Evolutionary conservation across 1,140 invertebrate species (phyloP), one percentile per base, ranked within the genome.

Genomic region (Drosophila sproati): DNA sequence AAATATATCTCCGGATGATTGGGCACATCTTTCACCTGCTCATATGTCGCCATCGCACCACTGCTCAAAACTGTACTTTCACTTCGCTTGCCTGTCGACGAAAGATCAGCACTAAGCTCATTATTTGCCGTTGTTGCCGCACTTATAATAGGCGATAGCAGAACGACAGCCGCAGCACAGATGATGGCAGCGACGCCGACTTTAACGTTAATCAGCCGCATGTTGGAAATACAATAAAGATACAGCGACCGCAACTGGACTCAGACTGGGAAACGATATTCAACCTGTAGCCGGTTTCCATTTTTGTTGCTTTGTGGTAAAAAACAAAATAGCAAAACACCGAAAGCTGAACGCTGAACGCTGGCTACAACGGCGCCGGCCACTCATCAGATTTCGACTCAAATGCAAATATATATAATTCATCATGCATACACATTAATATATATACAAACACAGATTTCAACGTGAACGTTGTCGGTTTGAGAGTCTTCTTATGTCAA

Each of bases 11-110:
- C 93, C 10, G 82, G 90, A 61, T 93, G 91, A 61, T 91, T 76
- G 71, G 91, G 92, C 12, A 94, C 90, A 77, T 93, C 92, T 76
- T 93, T 93, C 12, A 94, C 93, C 68, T 94, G 92, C n/a, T 94
- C 92, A 78, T 93, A 94, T 32, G 93, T 93, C 31, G 93, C 93
- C 79, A 91, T 90, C 52, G 56, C 76, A 3, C 20, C 28, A 39
- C 2, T 28, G 50, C 35, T 12, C 45, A 52, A 34, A 34, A 47
- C 34, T 35, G 34, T 72, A 52, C 47, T 71, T 72, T 80, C 73
- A 62, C 52, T 32, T 48, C 10, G 62, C 29, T 68, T n/a, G 61
- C 72, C 6, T 41, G 78, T 35, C 63, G 61, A 50, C 34, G 61
- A 47, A 28, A 48, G 35, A 60, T 55, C 69, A 20, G 20, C 20